A percentile compares a stretch with the other conserved stretches of the same genome.
phyloP scores from a whole-genome alignment of 2,888 invertebrate genomes.

The Epicampocera succincta region DNA sequence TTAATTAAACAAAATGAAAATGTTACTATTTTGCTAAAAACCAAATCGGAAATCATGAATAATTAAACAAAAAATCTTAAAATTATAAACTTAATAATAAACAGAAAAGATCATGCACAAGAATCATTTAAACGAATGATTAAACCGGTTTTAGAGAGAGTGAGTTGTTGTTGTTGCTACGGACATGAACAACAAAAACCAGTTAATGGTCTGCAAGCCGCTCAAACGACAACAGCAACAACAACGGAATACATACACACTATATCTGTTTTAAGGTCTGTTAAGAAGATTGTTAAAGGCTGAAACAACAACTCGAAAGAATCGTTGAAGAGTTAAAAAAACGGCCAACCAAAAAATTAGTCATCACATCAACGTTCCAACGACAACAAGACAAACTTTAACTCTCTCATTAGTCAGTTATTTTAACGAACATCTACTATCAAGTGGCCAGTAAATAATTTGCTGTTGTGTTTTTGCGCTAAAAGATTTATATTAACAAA shows the following conservation, averaged over 20 bases:
- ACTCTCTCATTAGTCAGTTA: slow-evolving; percentile 12
- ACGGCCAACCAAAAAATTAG: slow-evolving; percentile 49
- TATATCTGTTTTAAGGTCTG: slow-evolving; percentile 20
- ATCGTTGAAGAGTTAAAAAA: slow-evolving; percentile 51
- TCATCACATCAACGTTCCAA: slow-evolving; percentile 49
- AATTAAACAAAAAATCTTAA: slow-evolving; percentile 14
- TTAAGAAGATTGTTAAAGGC: slow-evolving; percentile 8
- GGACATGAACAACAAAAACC: slow-evolving; percentile 31
- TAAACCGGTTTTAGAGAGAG: slow-evolving; percentile 54
- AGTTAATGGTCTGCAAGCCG: slow-evolving; percentile 44
- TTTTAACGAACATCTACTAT: neutral
- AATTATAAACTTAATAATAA: slow-evolving; percentile 5
- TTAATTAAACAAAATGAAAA: slow-evolving; percentile 2
- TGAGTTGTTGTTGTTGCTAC: slow-evolving; percentile 10
- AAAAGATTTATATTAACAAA: slow-evolving; percentile 3
- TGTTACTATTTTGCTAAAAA: too few relatives aligned
- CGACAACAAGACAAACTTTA: neutral
- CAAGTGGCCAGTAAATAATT: slow-evolving; percentile 25
- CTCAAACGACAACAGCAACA: slow-evolving; percentile 16
- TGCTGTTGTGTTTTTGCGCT: slow-evolving; percentile 12
- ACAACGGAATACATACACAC: neutral
- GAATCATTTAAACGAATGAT: slow-evolving; percentile 12
- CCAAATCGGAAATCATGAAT: neutral
- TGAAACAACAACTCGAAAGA: slow-evolving; percentile 8
- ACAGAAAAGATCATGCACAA: neutral